Base-by-base conservation (phyloP, 2,797 vertebrate genomes). In the Basileuterus tristriatus region DNA sequence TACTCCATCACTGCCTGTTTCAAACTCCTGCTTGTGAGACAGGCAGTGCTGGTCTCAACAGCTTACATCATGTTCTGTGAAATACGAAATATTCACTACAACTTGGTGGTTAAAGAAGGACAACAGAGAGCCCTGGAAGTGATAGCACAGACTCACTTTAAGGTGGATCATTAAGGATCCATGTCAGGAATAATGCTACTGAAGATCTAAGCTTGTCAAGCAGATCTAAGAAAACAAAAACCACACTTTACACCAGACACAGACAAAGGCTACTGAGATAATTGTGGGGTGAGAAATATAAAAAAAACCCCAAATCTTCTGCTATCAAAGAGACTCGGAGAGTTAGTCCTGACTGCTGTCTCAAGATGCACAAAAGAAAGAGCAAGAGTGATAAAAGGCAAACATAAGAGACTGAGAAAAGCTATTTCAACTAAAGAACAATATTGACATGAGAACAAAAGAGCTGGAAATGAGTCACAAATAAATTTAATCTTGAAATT, bases 381-480 rank as follows among this genome's bases (percentile, higher is more conserved):
- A 77, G 65, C 5, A 50, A 79, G 43, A 79, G 39, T 14, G n/a
- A 74, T 83, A 96, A 89, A 77, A 83, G 62, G 43, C 72, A 94
- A 95, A 90, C 79, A 94, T 46, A 55, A 83, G 82, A 78, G 79
- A 55, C 82, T 37, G 50, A 71, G 68, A 81, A 93, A 94, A 95
- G 91, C 85, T 94, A 86, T 81, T 94, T 83, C 93, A 94, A 89
- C 87, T 88, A 81, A 83, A 94, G 87, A 95, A 87, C 82, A 94
- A 93, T 96, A 96, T 86, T 94, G 95, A 96, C 95, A 95, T 27
- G 72, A 96, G 93, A 94, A 94, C 84, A 93, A 94, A 95, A 96
- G 72, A 81, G 65, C 82, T 95, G 87, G 89, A 95, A 94, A 95
- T 96, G 89, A 95, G 82, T 96, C 93, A 96, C 93, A 96, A 92